phyloP scores from a whole-genome alignment of 2,113 vertebrate genomes.

The Pterophyllum scalare region DNA sequence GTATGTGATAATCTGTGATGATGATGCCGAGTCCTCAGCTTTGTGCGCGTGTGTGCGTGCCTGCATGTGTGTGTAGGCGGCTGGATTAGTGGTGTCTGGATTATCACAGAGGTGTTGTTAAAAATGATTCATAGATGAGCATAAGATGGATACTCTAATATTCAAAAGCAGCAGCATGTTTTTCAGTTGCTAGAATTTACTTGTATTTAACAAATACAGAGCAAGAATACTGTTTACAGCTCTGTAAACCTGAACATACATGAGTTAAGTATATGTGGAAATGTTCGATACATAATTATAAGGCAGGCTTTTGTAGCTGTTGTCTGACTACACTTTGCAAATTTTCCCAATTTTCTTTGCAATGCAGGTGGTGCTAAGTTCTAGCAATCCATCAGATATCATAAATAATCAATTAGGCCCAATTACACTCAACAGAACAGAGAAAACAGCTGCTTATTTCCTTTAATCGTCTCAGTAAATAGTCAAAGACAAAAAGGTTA shows the following conservation, averaged over 20 bases:
- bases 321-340: neutral
- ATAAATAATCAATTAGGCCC: slow-evolving; percentile 9
- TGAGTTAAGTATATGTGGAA: neutral
- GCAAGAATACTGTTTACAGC: neutral
- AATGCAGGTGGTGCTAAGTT: neutral
- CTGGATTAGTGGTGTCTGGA: slow-evolving; percentile 31
- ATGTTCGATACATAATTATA: neutral
- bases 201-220: neutral
- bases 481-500: neutral
- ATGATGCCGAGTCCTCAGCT: neutral
- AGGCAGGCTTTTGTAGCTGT: neutral
- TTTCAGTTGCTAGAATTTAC: neutral
- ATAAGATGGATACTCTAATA: neutral
- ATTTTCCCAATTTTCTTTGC: neutral
- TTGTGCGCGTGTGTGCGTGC: neutral
- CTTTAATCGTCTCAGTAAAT: neutral
- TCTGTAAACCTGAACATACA: neutral
- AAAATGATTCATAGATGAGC: slow-evolving; percentile 26
- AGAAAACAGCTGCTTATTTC: neutral
- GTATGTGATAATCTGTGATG: slow-evolving; percentile 19
- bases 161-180: neutral
- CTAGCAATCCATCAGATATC: slow-evolving; percentile 18
- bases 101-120: neutral
- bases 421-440: neutral
- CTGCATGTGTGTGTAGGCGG: neutral